Evolutionary conservation across 2,797 vertebrate species (phyloP), one percentile per base, ranked within the genome.

Genomic region (Nannoperca obscura): DNA sequence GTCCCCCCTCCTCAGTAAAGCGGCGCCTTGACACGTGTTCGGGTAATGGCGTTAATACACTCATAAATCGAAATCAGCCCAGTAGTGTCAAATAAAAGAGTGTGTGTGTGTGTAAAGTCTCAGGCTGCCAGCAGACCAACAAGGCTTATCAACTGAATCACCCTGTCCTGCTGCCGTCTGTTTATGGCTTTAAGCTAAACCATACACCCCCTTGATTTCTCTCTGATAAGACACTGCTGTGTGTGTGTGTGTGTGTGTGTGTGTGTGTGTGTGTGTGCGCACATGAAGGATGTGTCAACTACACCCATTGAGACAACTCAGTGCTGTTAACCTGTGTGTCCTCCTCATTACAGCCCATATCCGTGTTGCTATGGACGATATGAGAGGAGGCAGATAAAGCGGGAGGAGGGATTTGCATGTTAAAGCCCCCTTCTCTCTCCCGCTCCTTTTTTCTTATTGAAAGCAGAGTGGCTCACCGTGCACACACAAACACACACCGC

Each of bases 1-100:
- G 91, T 88, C 89, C 78, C 80, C 49, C 83, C 88, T 87, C 80
- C 76, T 85, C 71, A 60, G 86, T 69, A 77, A 82, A 88, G 78
- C 86, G 76, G 69, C 47, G 73, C 78, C 83, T 81, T 74, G 81
- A 93, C 93, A 93, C 84, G 85, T 93, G 93, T 94, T 91, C 19
- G 79, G 80, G 84, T 93, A 93, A 93, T 91, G 88, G 82, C 57
- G 34, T 80, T 94, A 92, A 93, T 92, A 90, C 30, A 44, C 81
- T 88, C 88, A 86, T 93, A 92, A 93, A 94, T 93, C 85, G 76
- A 91, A 89, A 92, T 91, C 87, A 90, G 79, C 77, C 68, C 27
- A 4, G 73, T 76, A 86, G 50, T 73, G 84, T 86, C 80, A 87
- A 82, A 86, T 85, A 59, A 83, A 76, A 77, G 75, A 67, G 50